phyloP scores from a whole-genome alignment of 2,797 vertebrate genomes.

The Micropoecilia bifurca region DNA sequence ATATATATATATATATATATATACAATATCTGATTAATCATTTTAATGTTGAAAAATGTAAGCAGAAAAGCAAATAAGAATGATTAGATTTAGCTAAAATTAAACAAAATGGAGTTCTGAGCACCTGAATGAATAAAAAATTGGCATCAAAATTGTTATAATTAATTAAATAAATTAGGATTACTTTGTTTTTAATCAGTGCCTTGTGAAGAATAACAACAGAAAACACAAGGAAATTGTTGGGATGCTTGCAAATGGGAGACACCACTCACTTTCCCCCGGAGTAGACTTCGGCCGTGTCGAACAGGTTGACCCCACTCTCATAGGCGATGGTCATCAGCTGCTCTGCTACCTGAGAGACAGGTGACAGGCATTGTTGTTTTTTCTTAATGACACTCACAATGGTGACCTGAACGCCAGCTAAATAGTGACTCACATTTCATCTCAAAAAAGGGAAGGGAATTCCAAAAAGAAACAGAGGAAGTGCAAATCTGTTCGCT shows the following conservation, averaged over 20 bases:
- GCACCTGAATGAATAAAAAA: background rate
- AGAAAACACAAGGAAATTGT: constrained; percentile 22
- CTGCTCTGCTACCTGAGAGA: constrained; percentile 89
- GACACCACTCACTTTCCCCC: constrained; percentile 82
- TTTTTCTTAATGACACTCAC: background rate
- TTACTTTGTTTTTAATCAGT: constrained; percentile 27
- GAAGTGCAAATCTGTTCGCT: constrained; percentile 28
- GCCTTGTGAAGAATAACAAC: constrained; percentile 7
- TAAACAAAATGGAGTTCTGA: background rate
- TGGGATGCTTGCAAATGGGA: constrained; percentile 28
- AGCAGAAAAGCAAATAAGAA: background rate
- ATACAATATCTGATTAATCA: background rate
- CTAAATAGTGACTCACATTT: constrained; percentile 19
- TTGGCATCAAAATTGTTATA: background rate
- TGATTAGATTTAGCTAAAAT: background rate
- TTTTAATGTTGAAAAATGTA: background rate
- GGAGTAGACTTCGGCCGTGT: constrained; percentile 92
- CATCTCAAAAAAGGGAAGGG: constrained; percentile 23
- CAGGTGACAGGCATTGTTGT: constrained; percentile 19
- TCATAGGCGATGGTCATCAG: constrained; percentile 96
- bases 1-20: background rate
- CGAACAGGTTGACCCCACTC: constrained; percentile 93
- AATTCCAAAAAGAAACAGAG: constrained; percentile 31
- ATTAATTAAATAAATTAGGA: background rate
- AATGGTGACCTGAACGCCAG: background rate